Conservation (phyloP, 2,888 invertebrate species). For the Leptarthrus brevirostris region DNA sequence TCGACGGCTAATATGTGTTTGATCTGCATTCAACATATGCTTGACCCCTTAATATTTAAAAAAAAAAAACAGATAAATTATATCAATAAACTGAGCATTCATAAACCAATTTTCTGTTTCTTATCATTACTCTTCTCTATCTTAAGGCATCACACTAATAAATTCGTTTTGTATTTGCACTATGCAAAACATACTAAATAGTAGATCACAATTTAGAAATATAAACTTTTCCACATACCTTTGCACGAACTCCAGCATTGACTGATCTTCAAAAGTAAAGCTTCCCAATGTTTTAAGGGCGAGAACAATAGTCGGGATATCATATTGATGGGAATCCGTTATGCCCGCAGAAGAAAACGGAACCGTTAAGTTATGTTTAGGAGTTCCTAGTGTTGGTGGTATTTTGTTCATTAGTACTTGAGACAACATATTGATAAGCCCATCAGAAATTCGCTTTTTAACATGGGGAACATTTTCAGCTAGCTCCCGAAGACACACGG, state of each 20-base stretch:
- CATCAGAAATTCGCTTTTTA: slow-evolving; percentile 91
- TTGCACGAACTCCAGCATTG: slow-evolving; percentile 90
- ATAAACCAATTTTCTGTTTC: no score
- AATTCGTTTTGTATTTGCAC: no score
- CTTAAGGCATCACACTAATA: no score
- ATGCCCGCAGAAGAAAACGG: slow-evolving; percentile 64
- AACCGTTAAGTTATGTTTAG: slow-evolving; percentile 70
- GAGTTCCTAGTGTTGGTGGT: slow-evolving; percentile 78
- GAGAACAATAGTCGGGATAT: slow-evolving; percentile 86
- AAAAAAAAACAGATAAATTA: no score
- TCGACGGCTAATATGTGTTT: no score
- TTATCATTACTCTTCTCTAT: no score
- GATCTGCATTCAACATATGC: no score
- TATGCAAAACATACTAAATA: no score
- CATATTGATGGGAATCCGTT: slow-evolving; percentile 69
- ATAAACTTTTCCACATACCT: no score
- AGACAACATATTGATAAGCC: slow-evolving; percentile 90
- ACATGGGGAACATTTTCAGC: slow-evolving; percentile 88
- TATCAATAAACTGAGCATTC: no score
- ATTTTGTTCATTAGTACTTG: slow-evolving; percentile 90
- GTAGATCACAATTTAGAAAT: no score
- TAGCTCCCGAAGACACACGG: slow-evolving; percentile 90
- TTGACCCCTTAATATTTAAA: no score
- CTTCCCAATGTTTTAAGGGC: slow-evolving; percentile 93
- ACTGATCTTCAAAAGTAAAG: slow-evolving; percentile 91